Conservation (phyloP, 2,797 vertebrate species). For the Glossophaga mutica region DNA sequence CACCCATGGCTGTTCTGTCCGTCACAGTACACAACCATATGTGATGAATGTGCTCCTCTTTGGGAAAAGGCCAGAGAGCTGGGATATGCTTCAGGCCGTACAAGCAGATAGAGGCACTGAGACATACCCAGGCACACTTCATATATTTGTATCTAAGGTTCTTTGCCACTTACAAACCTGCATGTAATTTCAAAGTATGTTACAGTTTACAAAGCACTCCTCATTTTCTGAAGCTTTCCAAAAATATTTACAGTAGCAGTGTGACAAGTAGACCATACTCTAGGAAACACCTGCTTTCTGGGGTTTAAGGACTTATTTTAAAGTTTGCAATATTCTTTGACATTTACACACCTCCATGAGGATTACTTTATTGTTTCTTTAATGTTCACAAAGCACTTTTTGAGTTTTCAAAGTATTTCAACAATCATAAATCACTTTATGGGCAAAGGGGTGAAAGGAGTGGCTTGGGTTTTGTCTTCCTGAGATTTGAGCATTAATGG, state of each 20-base stretch:
- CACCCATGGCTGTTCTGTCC: neutral
- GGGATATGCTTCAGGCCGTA: neutral
- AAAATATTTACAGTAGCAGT: neutral
- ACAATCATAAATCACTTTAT: neutral
- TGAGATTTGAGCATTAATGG: neutral
- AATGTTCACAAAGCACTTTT: neutral
- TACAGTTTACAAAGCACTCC: neutral
- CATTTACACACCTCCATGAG: neutral
- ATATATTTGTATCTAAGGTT: neutral
- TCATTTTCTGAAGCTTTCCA: conserved; percentile 42
- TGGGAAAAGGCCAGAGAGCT: neutral
- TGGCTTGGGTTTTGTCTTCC: conserved; percentile 8
- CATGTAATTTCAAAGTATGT: neutral
- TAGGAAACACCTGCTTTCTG: neutral
- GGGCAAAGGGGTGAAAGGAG: neutral
- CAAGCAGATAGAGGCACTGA: neutral
- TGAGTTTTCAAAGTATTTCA: conserved; percentile 33
- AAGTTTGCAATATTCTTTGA: neutral
- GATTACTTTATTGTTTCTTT: neutral
- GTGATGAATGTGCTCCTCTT: neutral
- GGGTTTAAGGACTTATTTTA: neutral
- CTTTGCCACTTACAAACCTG: conserved; percentile 12
- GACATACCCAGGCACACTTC: neutral
- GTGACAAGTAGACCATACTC: neutral
- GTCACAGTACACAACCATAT: neutral